Evolutionary conservation across 2,113 vertebrate genomes (phyloP).

Genomic region (Rhadina sibilatrix): DNA sequence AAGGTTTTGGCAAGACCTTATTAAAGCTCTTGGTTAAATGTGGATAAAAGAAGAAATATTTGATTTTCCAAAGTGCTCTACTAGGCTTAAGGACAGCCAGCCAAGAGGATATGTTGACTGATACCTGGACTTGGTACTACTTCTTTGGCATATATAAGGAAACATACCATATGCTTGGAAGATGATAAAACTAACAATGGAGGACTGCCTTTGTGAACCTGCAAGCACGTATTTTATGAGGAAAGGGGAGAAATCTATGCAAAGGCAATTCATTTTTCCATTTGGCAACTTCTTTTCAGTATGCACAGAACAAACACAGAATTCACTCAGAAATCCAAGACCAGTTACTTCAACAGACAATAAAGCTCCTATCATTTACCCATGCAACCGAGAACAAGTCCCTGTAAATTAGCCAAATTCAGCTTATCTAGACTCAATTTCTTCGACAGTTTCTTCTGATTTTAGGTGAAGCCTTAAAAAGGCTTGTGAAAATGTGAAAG

Average conservation of each 20-base stretch:
- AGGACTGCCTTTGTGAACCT: not conserved
- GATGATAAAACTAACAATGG: conserved; percentile 59
- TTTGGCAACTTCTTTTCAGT: conserved; percentile 17
- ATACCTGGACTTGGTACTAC: not conserved
- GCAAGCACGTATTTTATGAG: not conserved
- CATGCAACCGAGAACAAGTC: not conserved
- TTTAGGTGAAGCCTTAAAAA: not conserved
- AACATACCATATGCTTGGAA: conserved; percentile 20
- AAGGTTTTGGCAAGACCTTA: conserved; percentile 48
- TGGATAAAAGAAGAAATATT: not conserved
- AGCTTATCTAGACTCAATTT: not conserved
- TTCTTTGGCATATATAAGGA: not conserved
- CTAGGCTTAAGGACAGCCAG: not conserved
- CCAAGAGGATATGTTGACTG: not conserved
- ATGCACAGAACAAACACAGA: not conserved
- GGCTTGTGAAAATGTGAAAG: not conserved
- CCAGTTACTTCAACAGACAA: conserved; percentile 3
- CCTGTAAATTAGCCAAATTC: conserved; percentile 7
- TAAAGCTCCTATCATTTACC: not conserved
- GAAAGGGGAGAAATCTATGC: not conserved
- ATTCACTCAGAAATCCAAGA: conserved; percentile 22
- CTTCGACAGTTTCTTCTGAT: not conserved
- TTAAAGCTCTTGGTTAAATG: not conserved
- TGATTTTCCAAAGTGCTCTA: not conserved
- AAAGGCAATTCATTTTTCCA: conserved; percentile 26